A percentile compares a stretch with the other conserved stretches of the same genome.
These are phyloP conservation scores for Sebastes paucispinis DNA, from an alignment of 2,797 vertebrate genomes.

Conservation along the genomic window DNA sequence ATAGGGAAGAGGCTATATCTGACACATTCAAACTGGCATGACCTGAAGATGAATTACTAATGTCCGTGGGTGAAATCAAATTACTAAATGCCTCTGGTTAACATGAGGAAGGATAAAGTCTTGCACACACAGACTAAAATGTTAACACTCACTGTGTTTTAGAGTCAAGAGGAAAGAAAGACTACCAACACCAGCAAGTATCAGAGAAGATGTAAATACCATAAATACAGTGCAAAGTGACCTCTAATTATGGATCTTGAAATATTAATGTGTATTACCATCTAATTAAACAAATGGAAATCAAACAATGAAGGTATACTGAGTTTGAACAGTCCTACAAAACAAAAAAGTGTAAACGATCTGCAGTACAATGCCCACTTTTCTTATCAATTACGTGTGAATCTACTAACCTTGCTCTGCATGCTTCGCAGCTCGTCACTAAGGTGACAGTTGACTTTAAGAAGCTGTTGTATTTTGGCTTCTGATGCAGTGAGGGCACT, in stretches of 20 bases:
- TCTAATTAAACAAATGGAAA: background rate
- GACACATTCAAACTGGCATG: background rate
- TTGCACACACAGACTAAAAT: background rate
- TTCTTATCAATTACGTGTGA: background rate
- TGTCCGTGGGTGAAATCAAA: background rate
- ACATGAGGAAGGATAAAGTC: background rate
- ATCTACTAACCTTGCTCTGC: constrained; percentile 92
- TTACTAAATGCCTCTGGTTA: background rate
- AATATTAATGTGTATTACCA: background rate
- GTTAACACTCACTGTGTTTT: background rate
- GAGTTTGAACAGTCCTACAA: background rate
- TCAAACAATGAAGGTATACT: background rate
- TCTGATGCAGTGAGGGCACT: constrained; percentile 94
- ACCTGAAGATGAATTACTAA: background rate
- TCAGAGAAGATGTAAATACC: background rate
- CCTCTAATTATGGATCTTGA: background rate
- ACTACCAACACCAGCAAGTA: background rate
- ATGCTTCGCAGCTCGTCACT: constrained; percentile 95
- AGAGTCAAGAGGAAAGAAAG: background rate
- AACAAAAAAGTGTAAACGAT: background rate
- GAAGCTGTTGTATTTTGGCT: constrained; percentile 97
- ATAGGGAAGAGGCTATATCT: background rate
- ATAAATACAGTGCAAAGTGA: background rate
- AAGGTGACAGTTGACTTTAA: constrained; percentile 97
- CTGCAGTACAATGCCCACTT: background rate